Base-by-base conservation (phyloP, 1,140 invertebrate genomes). In the Drosophila seguyi region DNA sequence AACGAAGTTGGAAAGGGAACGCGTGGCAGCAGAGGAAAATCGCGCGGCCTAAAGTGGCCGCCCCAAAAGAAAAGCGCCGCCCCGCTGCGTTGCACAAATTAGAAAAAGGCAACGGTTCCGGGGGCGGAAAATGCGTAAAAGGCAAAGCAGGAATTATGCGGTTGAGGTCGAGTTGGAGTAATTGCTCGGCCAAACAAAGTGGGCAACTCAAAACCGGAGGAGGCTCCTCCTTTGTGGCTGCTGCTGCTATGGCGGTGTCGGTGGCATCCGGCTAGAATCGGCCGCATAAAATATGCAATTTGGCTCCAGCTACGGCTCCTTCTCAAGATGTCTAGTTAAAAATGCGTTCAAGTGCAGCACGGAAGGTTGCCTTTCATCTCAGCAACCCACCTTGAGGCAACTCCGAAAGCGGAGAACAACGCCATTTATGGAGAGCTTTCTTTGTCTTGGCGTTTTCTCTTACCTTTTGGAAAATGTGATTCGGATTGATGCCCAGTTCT, bases 401-500 rank as follows among this genome's bases (percentile, higher is more conserved):
- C 36, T 69, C 29, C 29, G 36, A 59, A 56, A 29, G 39, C 41
- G 41, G n/a, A 42, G 52, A 44, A 53, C 55, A 44, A 47, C 55
- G 47, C 20, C 57, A 63, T 63, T 63, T 58, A 52, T 25, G 13
- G 42, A 71, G 8, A 27, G 36, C 16, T n/a, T 31, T 18, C 36
- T 52, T 68, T 68, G 27, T 52, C 61, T 31, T 38, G 31, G 13
- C 13, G 42, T 74, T 81, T 27, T 14, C 38, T 31, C 66, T 67
- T 86, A 93, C 92, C 90, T 93, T 93, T 61, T 92, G 90, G 42
- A 92, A 92, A 6, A 92, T 92, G 52, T 92, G 92, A 75, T 92
- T 90, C 36, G 92, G 92, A 82, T 92, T 92, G 50, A 92, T 92
- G 47, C 91, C 92, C 41, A 92, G 75, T 53, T 92, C 92, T 92